These are phyloP conservation scores for Diplodus sargus DNA, from an alignment of 2,797 vertebrate species.

Conservation along the genomic window DNA sequence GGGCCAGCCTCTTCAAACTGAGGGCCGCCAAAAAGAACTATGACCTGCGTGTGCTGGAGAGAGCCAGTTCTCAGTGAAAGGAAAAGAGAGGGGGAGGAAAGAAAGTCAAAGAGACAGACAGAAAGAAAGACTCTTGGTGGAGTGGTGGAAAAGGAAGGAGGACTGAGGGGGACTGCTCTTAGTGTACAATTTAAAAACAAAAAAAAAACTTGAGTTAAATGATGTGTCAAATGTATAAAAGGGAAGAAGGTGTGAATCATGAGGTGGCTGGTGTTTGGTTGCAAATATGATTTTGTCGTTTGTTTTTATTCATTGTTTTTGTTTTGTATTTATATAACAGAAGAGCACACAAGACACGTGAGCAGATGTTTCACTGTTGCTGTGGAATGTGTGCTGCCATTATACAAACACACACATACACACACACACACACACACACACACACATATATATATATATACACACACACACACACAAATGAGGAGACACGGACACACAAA, in stretches of 20 bases:
- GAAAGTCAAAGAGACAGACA: constrained; percentile 62
- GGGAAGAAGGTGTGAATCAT: constrained; percentile 79
- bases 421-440: constrained; percentile 24
- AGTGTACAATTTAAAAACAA: constrained; percentile 73
- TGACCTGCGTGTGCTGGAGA: constrained; percentile 95
- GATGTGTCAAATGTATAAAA: constrained; percentile 81
- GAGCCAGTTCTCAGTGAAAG: constrained; percentile 95
- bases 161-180: constrained; percentile 72
- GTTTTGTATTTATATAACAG: constrained; percentile 83
- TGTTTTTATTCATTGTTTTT: constrained; percentile 77
- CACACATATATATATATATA: too few relatives aligned
- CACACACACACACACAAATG: constrained; percentile 17
- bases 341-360: constrained; percentile 86
- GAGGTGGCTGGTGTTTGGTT: constrained; percentile 78
- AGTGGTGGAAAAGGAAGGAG: constrained; percentile 67
- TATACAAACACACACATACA: constrained; percentile 51
- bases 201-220: constrained; percentile 56
- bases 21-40: constrained; percentile 98
- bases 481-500: constrained; percentile 49
- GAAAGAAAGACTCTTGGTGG: constrained; percentile 65
- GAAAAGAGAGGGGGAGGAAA: constrained; percentile 61
- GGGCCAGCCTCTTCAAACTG: constrained; percentile 95
- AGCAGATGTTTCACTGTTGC: constrained; percentile 86
- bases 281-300: constrained; percentile 73
- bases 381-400: constrained; percentile 79